Conservation (phyloP, 1,140 invertebrate species). For the Penaeus indicus region DNA sequence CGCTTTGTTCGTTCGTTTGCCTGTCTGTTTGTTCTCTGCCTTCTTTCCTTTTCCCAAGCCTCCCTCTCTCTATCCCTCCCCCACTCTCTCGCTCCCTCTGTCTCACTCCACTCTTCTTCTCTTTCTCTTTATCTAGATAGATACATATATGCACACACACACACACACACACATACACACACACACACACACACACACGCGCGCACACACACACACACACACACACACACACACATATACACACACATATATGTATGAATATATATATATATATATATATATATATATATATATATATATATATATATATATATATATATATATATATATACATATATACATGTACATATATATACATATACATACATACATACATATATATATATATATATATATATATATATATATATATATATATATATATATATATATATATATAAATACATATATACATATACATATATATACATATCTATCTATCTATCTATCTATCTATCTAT, state of each 20-base stretch:
- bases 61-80: too few species aligned
- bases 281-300: background rate
- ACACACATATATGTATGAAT: background rate
- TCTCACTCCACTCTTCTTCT: too few species aligned
- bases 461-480: background rate
- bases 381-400: conserved; percentile 47
- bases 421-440: conserved; percentile 27
- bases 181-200: too few species aligned
- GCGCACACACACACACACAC: too few species aligned
- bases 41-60: too few species aligned
- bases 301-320: conserved; percentile 11
- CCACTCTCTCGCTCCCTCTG: too few species aligned
- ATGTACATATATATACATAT: conserved; percentile 41
- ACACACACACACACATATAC: background rate
- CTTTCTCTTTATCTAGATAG: too few species aligned
- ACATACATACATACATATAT: conserved; percentile 43
- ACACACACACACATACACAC: too few species aligned
- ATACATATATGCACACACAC: too few species aligned
- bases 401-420: conserved; percentile 36
- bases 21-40: too few species aligned
- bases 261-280: conserved; percentile 5
- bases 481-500: too few species aligned
- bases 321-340: background rate
- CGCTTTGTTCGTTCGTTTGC: too few species aligned
- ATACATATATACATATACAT: conserved; percentile 18